These are phyloP conservation scores for Acanthochromis polyacanthus DNA, from an alignment of 2,113 vertebrate species.

Conservation along the genomic window DNA sequence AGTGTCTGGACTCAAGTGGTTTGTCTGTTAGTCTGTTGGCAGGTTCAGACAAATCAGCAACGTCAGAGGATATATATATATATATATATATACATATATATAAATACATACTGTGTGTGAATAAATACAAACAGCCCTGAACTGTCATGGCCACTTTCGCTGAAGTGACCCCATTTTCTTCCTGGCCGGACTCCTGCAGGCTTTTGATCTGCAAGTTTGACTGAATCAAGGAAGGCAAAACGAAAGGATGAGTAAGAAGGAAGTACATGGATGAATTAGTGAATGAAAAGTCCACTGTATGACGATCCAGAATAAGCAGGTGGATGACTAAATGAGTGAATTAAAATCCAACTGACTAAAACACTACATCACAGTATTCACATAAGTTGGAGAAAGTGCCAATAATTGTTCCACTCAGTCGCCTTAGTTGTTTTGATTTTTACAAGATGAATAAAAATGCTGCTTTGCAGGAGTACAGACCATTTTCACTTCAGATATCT, in stretches of 20 bases:
- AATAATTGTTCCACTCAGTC: conserved; percentile 55
- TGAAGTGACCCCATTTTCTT: conserved; percentile 14
- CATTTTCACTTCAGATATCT: too few species aligned
- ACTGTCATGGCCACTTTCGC: conserved; percentile 14
- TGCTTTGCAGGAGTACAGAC: neutral
- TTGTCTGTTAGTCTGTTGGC: too few species aligned
- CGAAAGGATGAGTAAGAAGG: neutral
- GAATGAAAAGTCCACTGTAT: too few species aligned
- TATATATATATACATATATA: neutral
- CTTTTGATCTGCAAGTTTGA: neutral
- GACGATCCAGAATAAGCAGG: neutral
- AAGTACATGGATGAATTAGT: neutral
- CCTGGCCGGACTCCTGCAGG: conserved; percentile 13
- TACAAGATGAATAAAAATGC: conserved; percentile 9
- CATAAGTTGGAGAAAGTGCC: conserved; percentile 50
- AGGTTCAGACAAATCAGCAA: conserved; percentile 10
- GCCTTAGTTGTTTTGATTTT: conserved; percentile 47
- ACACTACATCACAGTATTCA: conserved; percentile 33
- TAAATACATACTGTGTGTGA: conserved; percentile 19
- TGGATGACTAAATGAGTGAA: neutral
- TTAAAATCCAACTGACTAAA: conserved; percentile 21
- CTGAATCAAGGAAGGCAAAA: neutral
- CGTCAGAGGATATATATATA: neutral
- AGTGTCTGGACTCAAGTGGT: neutral
- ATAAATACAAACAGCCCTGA: conserved; percentile 6